Conservation (phyloP, 2,797 vertebrate genomes). For the Falco peregrinus region DNA sequence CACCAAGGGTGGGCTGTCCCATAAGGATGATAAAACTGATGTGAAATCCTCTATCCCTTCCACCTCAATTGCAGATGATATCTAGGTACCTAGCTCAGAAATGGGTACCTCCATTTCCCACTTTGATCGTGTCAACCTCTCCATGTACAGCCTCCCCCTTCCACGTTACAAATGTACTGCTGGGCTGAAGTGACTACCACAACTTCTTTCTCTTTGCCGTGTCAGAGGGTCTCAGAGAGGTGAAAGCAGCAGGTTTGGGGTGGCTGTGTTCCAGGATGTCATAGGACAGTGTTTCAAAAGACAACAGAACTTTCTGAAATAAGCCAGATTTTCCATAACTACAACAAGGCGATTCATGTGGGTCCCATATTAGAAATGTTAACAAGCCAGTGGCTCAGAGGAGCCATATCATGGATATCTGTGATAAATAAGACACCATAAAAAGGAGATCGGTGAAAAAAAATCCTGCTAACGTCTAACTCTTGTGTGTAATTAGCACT, state of each 20-base stretch:
- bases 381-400: background rate
- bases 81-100: background rate
- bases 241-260: background rate
- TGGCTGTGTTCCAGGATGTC: background rate
- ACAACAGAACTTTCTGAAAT: background rate
- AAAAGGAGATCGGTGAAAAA: constrained; percentile 13
- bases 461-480: background rate
- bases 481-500: constrained; percentile 69
- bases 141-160: background rate
- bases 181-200: background rate
- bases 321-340: background rate
- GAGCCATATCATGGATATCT: constrained; percentile 6
- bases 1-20: background rate
- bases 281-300: background rate
- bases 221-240: no score
- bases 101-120: background rate
- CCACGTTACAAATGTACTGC: background rate
- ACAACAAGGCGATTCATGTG: background rate
- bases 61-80: background rate
- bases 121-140: background rate
- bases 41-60: background rate
- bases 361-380: background rate
- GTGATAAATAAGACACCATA: constrained; percentile 57
- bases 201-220: background rate
- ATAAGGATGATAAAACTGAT: background rate